A percentile compares a stretch with the other conserved stretches of the same genome.
Evolutionary conservation across 1,140 invertebrate genomes (phyloP).

Genomic region (Cherax quadricarinatus): DNA sequence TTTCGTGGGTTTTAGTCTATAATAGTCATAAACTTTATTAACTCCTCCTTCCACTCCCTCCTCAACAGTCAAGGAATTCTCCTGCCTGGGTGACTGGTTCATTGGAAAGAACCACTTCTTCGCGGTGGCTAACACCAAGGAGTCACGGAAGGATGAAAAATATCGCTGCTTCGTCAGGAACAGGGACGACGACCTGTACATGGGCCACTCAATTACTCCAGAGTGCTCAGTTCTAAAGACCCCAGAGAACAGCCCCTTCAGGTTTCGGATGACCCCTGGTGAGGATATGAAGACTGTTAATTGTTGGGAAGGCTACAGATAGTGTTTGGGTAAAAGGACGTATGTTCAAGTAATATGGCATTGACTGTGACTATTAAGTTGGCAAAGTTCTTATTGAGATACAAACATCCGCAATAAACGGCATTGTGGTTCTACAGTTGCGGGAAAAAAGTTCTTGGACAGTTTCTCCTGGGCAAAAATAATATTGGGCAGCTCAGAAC

Average conservation of each 20-base stretch:
- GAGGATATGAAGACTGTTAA: background rate
- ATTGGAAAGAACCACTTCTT: slow-evolving; percentile 96
- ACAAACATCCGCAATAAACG: background rate
- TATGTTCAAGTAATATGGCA: too few species aligned
- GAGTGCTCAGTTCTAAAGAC: slow-evolving; percentile 94
- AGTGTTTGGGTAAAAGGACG: background rate
- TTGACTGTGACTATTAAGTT: background rate
- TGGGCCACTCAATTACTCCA: slow-evolving; percentile 92
- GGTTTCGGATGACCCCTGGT: slow-evolving; percentile 79
- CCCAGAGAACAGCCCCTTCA: slow-evolving; percentile 94
- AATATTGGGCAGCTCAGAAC: too few species aligned
- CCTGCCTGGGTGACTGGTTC: slow-evolving; percentile 96
- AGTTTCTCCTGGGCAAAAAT: too few species aligned
- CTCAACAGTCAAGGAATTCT: slow-evolving; percentile 88
- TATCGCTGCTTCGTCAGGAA: slow-evolving; percentile 95
- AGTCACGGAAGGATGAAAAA: slow-evolving; percentile 94
- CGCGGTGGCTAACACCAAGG: slow-evolving; percentile 94
- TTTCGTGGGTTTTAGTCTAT: too few species aligned
- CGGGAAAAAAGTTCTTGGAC: too few species aligned
- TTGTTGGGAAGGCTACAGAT: background rate
- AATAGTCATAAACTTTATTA: too few species aligned
- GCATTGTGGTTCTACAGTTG: too few species aligned
- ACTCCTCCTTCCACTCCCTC: too few species aligned
- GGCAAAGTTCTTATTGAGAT: background rate
- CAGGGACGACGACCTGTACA: slow-evolving; percentile 93